Evolutionary conservation across 2,113 vertebrate species (phyloP).

Genomic region (Mungos mungo): DNA sequence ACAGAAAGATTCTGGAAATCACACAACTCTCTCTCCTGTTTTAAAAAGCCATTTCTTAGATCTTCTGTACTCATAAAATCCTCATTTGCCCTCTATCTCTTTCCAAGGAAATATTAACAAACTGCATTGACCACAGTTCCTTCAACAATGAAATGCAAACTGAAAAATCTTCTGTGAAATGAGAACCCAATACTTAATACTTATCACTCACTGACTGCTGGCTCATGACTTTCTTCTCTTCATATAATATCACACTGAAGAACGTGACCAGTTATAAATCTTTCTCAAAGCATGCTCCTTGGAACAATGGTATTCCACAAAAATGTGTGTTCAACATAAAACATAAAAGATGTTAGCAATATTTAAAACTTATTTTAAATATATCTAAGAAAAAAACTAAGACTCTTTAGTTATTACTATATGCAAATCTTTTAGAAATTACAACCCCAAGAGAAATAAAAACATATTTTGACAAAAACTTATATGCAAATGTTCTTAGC

Average conservation of each 20-base stretch:
- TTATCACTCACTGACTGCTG: not conserved
- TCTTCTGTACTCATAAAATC: not conserved
- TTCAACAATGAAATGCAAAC: conserved; percentile 8
- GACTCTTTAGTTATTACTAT: not conserved
- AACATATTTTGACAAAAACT: not conserved
- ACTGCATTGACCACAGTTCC: not conserved
- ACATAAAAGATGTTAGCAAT: not conserved
- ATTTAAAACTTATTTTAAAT: not conserved
- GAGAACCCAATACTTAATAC: not conserved
- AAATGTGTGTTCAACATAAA: not conserved
- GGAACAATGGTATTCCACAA: not conserved
- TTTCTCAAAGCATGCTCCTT: not conserved
- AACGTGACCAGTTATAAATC: not conserved
- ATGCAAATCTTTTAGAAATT: not conserved
- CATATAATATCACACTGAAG: not conserved
- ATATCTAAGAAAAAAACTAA: not conserved
- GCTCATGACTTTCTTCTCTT: not conserved
- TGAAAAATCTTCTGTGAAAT: not conserved
- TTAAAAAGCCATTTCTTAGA: not conserved
- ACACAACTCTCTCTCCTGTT: not conserved
- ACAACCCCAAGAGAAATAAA: not conserved
- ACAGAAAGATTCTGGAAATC: not conserved
- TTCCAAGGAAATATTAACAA: not conserved
- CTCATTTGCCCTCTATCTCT: not conserved
- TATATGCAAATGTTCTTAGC: not conserved